These are phyloP conservation scores for Pao palembangensis DNA, from an alignment of 2,113 vertebrate species.

Conservation along the genomic window DNA sequence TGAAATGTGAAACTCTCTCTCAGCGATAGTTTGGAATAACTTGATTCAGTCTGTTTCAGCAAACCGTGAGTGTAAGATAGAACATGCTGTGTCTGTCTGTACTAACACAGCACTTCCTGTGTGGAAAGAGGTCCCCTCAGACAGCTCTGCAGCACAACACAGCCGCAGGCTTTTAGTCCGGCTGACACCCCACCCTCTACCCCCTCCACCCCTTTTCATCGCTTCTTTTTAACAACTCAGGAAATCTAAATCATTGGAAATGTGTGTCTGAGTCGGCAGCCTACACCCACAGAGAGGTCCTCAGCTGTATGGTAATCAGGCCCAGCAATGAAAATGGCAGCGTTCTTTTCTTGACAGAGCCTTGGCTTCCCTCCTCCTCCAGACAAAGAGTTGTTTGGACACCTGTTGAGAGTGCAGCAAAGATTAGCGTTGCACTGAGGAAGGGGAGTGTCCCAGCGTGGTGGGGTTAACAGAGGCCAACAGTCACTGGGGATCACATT, in stretches of 20 bases:
- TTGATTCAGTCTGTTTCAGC: conserved; percentile 44
- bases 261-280: conserved; percentile 63
- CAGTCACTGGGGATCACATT: conserved; percentile 79
- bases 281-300: conserved; percentile 63
- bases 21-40: conserved; percentile 48
- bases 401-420: conserved; percentile 82
- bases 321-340: conserved; percentile 79
- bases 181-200: conserved; percentile 43
- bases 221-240: conserved; percentile 72
- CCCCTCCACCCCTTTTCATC: conserved; percentile 51
- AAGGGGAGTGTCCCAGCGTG: conserved; percentile 54
- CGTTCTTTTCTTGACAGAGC: conserved; percentile 75
- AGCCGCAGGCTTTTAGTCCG: conserved; percentile 70
- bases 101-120: conserved; percentile 64
- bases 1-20: conserved; percentile 2
- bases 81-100: conserved; percentile 60
- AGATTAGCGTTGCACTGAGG: conserved; percentile 71
- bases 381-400: conserved; percentile 89
- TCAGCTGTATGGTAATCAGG: conserved; percentile 93
- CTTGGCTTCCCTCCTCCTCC: conserved; percentile 60
- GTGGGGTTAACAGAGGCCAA: conserved; percentile 78
- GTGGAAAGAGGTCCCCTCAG: conserved; percentile 57
- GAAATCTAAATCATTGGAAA: conserved; percentile 75
- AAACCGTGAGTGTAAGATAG: conserved; percentile 52
- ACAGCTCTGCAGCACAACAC: conserved; percentile 52